Conservation (phyloP, 2,797 vertebrate species). For the Ceyx erithaca region DNA sequence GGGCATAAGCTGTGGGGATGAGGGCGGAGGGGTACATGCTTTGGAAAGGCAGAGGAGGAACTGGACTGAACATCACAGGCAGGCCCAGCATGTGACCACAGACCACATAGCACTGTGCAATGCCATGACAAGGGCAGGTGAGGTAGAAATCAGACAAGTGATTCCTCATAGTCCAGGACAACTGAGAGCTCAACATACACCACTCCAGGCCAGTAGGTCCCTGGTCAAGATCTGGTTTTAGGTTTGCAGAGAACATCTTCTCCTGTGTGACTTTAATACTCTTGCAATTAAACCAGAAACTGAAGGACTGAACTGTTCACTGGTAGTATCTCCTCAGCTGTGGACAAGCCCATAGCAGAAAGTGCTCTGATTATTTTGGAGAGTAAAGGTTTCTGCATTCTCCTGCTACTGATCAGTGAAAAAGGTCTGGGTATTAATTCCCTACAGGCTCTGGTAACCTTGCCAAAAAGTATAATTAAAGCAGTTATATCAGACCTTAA, state of each 20-base stretch:
- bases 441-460: background rate
- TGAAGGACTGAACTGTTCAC: background rate
- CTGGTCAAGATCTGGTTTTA: background rate
- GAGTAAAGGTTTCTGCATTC: background rate
- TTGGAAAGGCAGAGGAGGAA: background rate
- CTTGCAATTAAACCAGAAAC: background rate
- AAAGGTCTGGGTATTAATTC: background rate
- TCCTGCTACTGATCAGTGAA: background rate
- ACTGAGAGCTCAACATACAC: background rate
- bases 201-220: background rate
- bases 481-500: background rate
- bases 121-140: rapidly evolving
- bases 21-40: rapidly evolving
- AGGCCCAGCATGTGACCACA: background rate
- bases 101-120: background rate
- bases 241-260: background rate
- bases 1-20: background rate
- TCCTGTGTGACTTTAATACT: background rate
- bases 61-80: rapidly evolving
- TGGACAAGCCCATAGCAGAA: background rate
- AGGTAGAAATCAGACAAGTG: background rate
- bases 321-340: background rate
- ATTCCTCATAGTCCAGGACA: rapidly evolving
- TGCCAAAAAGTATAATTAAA: background rate
- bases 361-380: background rate